Evolutionary conservation across 1,140 invertebrate species (phyloP), one percentile per base, ranked within the genome.

Genomic region (Oryctes rhinoceros): DNA sequence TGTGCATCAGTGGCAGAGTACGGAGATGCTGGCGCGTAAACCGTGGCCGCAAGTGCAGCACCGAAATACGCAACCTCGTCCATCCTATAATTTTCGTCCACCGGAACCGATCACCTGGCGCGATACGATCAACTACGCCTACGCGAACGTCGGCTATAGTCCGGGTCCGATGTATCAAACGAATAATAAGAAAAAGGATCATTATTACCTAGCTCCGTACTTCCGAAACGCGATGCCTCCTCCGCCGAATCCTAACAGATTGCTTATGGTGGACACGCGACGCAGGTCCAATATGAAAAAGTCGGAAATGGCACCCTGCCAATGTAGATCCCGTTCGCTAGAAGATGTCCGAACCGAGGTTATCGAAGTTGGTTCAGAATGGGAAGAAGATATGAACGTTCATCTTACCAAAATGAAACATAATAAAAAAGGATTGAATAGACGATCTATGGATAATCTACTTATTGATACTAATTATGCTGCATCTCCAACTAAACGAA

Each of bases 361-460:
- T n/a, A 88, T 90, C 18, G 92, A 92, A 48, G 86, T 92, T 18
- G 88, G 88, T 39, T 90, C 90, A 76, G 92, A 93, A 79, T 92
- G 91, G 90, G 91, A 92, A 80, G 90, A 90, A 78, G 90, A 92
- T 78, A 89, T 91, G 81, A 91, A 91, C 81, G 90, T 91, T 4
- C 89, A 90, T 53, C 89, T 88, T 15, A 89, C 89, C 7, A 89
- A 88, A 80, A 87, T 88, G 80, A 86, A 87, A 77, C 85, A 53
- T 79, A 53, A 15, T 11, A 82, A 81, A 74, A 79, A 48, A 78
- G 80, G 82, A 20, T 47, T 30, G 24, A 88, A 89, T 20, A 88
- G 92, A 74, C 90, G 92, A 78, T 94, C 93, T 0, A 93, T 93
- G 91, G 93, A 94, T 85, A 93, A 93, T 86, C 87, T 94, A 20